These are phyloP conservation scores for Brachypodius melanocephalos DNA, from an alignment of 2,113 vertebrate species.

Conservation along the genomic window DNA sequence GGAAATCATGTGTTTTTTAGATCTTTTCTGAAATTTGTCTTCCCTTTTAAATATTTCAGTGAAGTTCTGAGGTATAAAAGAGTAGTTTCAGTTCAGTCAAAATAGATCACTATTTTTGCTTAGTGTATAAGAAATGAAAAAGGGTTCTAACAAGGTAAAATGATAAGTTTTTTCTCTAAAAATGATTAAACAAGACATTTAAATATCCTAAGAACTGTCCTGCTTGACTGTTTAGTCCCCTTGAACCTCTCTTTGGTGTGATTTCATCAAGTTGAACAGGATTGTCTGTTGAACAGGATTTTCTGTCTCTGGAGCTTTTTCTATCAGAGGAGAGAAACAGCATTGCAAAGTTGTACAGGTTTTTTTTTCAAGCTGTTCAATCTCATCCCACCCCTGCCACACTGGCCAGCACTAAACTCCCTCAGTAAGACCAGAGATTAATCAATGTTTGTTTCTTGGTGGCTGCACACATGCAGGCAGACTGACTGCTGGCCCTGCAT, in stretches of 20 bases:
- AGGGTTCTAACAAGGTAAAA: neutral
- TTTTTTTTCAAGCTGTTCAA: neutral
- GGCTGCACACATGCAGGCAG: neutral
- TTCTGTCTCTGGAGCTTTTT: neutral
- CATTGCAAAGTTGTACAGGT: accelerated
- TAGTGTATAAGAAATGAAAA: neutral
- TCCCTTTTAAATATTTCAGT: neutral
- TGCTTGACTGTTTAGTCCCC: neutral
- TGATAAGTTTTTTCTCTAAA: neutral
- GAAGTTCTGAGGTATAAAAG: neutral
- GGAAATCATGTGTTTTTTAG: neutral
- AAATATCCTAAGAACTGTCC: neutral
- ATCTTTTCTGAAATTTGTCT: neutral
- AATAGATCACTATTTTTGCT: neutral
- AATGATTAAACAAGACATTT: neutral
- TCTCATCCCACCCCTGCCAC: neutral
- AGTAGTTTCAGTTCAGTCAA: neutral
- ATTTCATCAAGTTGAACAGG: neutral
- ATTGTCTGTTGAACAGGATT: neutral
- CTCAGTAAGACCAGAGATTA: neutral
- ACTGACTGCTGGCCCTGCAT: neutral
- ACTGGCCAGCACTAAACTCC: neutral
- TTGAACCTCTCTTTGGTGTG: neutral
- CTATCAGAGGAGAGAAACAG: neutral
- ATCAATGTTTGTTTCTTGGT: neutral